phyloP scores from a whole-genome alignment of 35 echinoderm and acorn worm species.

The Apostichopus japonicus region DNA sequence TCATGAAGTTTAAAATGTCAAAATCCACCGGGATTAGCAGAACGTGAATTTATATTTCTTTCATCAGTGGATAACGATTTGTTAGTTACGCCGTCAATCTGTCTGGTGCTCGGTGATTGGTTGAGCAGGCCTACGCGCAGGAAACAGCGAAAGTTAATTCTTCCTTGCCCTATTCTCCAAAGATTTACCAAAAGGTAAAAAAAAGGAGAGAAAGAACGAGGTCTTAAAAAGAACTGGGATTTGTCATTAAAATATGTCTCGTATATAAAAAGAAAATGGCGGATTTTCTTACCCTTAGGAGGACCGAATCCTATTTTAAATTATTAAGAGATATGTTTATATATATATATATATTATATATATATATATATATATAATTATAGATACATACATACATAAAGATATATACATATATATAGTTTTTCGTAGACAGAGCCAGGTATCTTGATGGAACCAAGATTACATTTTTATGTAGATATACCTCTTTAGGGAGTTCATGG shows the following conservation, averaged over 20 bases:
- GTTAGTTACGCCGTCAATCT: slow-evolving; percentile 20
- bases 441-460: too few species aligned
- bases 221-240: slow-evolving; percentile 4
- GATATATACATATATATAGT: too few species aligned
- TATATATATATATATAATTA: too few species aligned
- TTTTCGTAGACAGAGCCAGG: too few species aligned
- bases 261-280: neutral
- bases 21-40: slow-evolving; percentile 13
- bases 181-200: neutral
- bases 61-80: slow-evolving; percentile 1
- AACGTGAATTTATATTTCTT: slow-evolving; percentile 24
- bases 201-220: neutral
- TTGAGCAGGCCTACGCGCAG: neutral
- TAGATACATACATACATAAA: too few species aligned
- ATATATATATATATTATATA: too few species aligned
- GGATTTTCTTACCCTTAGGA: neutral
- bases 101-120: neutral
- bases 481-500: too few species aligned
- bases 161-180: neutral
- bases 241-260: slow-evolving; percentile 9
- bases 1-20: slow-evolving; percentile 11
- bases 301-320: too few species aligned
- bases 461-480: too few species aligned
- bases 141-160: slow-evolving; percentile 16
- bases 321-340: too few species aligned